A percentile compares a stretch with the other conserved stretches of the same genome.
Evolutionary conservation across 2,113 vertebrate genomes (phyloP).

Genomic region (Nothocercus nigrocapillus): DNA sequence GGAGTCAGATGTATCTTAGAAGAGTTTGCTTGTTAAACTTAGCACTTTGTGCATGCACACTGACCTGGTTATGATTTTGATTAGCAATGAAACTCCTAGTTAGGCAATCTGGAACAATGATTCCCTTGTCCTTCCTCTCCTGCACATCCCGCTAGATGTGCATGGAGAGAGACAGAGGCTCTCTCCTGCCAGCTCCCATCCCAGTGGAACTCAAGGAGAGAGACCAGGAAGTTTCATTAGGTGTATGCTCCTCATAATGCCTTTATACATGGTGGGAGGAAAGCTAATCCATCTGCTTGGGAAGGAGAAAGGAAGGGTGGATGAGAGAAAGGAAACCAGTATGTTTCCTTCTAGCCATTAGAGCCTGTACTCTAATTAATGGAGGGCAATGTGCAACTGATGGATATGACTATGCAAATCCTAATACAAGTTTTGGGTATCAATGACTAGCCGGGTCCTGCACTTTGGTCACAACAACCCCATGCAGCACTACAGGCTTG

Average conservation of each 20-base stretch:
- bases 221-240: background rate
- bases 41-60: background rate
- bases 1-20: background rate
- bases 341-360: background rate
- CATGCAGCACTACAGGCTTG: too few species aligned
- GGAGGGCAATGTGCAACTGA: background rate
- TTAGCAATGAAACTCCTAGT: background rate
- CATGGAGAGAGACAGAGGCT: background rate
- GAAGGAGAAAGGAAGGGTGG: background rate
- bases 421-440: background rate
- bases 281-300: background rate
- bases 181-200: background rate
- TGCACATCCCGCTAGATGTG: background rate
- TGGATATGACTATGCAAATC: background rate
- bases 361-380: background rate
- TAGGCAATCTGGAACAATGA: background rate
- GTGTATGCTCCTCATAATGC: accelerated
- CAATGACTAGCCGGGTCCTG: background rate
- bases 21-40: background rate
- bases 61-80: background rate
- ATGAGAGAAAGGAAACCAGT: background rate
- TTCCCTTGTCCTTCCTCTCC: background rate
- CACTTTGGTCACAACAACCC: too few species aligned
- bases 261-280: background rate
- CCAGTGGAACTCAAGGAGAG: background rate